Base-by-base conservation (phyloP, 2,888 invertebrate genomes). In the Merodon equestris region DNA sequence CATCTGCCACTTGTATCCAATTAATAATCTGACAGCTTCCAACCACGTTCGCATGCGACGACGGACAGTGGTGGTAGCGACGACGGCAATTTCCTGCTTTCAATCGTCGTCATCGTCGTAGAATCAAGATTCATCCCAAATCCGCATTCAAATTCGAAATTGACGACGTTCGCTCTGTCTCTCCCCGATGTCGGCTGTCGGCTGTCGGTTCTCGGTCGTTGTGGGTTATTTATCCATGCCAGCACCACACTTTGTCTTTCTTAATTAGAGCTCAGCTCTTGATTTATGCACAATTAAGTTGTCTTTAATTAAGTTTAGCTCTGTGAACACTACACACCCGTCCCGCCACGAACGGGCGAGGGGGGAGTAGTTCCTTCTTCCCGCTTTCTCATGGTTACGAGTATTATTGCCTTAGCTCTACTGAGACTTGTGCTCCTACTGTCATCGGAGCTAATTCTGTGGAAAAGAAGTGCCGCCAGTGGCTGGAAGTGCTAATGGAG, bases 181-280 rank as follows among this genome's bases (percentile, higher is more conserved):
- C 2, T 27, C 27, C 2, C 27, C 27, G 27, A 27, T 7, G 7
- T 4, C 27, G 27, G 27, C 7, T 2, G 27, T n/a, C n/a, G n/a
- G n/a, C n/a, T 27, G 27, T 27, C 7, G 27, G 27, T 27, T 27
- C 27, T 7, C 27, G 7, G 27, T 27, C 27, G 27, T 4, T 27
- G 27, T 53, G 42, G 63, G 51, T 66, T 66, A 66, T 73, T 53
- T 73, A 64, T 66, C 66, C 53, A 73, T 58, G 53, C 64, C 72
- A 66, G 53, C 72, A n/a, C n/a, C n/a, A 53, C 58, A 66, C 72
- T 73, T 66, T 73, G 64, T 66, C 72, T 66, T 66, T 73, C 64
- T 73, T 66, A 73, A 73, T 73, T 73, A 66, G 72, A 66, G 66
- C 66, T 66, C 72, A 73, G 64, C 64, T 57, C 58, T 66, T 73